These are phyloP conservation scores for Drosophila elegans DNA, from an alignment of 1,140 invertebrate species.

Conservation along the genomic window DNA sequence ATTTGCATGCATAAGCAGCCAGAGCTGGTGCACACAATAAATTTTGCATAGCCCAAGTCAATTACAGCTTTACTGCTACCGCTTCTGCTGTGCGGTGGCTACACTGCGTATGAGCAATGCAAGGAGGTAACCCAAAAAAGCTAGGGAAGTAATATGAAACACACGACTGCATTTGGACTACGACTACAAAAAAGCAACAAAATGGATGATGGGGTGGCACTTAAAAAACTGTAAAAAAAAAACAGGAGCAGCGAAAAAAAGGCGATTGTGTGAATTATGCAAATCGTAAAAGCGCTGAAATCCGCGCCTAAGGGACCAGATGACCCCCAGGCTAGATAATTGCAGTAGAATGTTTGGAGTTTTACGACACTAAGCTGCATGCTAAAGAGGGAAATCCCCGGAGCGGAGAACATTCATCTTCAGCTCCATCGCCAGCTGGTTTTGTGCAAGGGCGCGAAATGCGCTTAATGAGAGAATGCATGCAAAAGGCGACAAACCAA, in stretches of 20 bases:
- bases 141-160: slow-evolving; percentile 20
- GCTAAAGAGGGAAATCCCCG: slow-evolving; percentile 20
- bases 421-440: slow-evolving; percentile 38
- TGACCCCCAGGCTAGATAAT: slow-evolving; percentile 60
- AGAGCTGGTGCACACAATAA: slow-evolving; percentile 63
- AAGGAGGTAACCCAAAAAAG: slow-evolving; percentile 1
- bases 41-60: slow-evolving; percentile 71
- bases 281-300: slow-evolving; percentile 69
- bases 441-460: slow-evolving; percentile 65
- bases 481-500: slow-evolving; percentile 74
- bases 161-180: slow-evolving; percentile 31
- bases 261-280: slow-evolving; percentile 67
- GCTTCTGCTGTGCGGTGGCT: slow-evolving; percentile 1
- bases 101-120: slow-evolving; percentile 60
- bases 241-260: slow-evolving; percentile 9
- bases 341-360: slow-evolving; percentile 64
- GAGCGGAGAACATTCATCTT: slow-evolving; percentile 64
- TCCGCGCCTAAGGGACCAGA: slow-evolving; percentile 61
- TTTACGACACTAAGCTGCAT: slow-evolving; percentile 63
- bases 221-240: slow-evolving; percentile 72
- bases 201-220: slow-evolving; percentile 42
- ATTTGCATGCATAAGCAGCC: slow-evolving; percentile 76
- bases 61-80: slow-evolving; percentile 62
- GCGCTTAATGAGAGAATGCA: slow-evolving; percentile 80
- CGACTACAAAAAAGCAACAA: slow-evolving; percentile 7